Evolutionary conservation across 2,113 vertebrate species (phyloP), one percentile per base, ranked within the genome.

Genomic region (Onychostruthus taczanowskii): DNA sequence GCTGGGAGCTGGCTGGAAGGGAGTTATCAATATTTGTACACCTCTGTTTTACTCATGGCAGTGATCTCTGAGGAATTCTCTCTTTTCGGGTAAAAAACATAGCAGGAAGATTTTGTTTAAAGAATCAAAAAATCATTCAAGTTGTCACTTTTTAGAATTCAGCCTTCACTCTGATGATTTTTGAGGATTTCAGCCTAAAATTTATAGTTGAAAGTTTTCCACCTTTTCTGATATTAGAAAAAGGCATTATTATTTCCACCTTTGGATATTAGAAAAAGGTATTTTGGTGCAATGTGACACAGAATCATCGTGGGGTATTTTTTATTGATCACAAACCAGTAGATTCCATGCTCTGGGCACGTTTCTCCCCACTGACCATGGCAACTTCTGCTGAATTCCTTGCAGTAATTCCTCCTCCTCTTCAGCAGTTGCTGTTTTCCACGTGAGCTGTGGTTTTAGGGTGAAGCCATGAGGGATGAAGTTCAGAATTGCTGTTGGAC

Each of bases 21-120:
- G 15, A 16, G 5, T 26, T 8, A 15, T 2, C 12, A 0, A 4
- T 46, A 0, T 41, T 26, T 7, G 43, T 12, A 2, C 11, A 1
- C 16, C 53, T 50, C 23, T 30, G 2, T 17, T 39, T 22, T 33
- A 39, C 47, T 56, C 8, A 0, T 15, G 18, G 44, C 4, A 4
- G 0, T 3, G 27, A 76, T 23, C 67, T 11, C 0, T 1, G 2
- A 11, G 27, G 15, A 23, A 9, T 67, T 80, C 13, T 77, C 23
- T 7, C 13, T 46, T 28, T 47, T 63, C 21, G 16, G 22, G 17
- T 35, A 16, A 77, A 83, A 37, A 37, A 8, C 12, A 2, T 0
- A 28, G 39, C 44, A 5, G 43, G 11, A 18, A 13, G 11, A 1
- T 59, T 59, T 21, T 43, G 15, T 39, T 13, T 8, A 50, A 61